phyloP scores from a whole-genome alignment of 2,797 vertebrate genomes.

The Petrocephalus schoutedeni region DNA sequence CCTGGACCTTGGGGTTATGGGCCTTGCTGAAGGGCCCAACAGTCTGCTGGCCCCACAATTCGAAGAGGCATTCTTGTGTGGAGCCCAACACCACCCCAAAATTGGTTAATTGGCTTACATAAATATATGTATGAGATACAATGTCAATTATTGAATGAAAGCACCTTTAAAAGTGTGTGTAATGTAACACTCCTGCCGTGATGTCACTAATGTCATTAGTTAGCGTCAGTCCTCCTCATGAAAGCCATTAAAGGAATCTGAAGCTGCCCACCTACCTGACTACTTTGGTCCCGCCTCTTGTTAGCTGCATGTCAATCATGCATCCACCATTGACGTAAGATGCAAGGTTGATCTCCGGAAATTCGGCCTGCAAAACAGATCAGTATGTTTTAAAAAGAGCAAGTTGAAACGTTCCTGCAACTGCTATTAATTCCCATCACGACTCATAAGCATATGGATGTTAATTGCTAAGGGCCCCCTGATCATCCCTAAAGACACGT shows the following conservation, averaged over 20 bases:
- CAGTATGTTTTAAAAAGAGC: not conserved
- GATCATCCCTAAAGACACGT: not conserved
- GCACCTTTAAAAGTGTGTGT: not conserved
- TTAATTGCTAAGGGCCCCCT: not conserved
- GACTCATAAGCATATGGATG: not conserved
- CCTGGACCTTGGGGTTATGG: not conserved
- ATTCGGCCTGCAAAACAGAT: conserved; percentile 76
- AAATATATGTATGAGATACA: not conserved
- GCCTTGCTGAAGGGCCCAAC: not conserved
- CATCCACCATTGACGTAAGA: conserved; percentile 82
- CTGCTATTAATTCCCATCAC: not conserved
- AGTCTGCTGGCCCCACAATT: not conserved
- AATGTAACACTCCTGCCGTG: not conserved
- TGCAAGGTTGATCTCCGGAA: conserved; percentile 89
- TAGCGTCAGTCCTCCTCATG: not conserved
- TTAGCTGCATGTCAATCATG: conserved; percentile 89
- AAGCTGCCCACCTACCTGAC: conserved; percentile 73
- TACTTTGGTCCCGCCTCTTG: conserved; percentile 82
- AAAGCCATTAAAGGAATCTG: not conserved
- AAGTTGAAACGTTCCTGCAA: not conserved
- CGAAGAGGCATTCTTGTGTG: not conserved
- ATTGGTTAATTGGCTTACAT: not conserved
- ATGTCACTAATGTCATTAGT: not conserved
- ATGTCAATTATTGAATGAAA: not conserved
- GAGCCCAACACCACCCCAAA: not conserved